Base-by-base conservation (phyloP, 2,888 invertebrate genomes). In the Drosophila koepferae region DNA sequence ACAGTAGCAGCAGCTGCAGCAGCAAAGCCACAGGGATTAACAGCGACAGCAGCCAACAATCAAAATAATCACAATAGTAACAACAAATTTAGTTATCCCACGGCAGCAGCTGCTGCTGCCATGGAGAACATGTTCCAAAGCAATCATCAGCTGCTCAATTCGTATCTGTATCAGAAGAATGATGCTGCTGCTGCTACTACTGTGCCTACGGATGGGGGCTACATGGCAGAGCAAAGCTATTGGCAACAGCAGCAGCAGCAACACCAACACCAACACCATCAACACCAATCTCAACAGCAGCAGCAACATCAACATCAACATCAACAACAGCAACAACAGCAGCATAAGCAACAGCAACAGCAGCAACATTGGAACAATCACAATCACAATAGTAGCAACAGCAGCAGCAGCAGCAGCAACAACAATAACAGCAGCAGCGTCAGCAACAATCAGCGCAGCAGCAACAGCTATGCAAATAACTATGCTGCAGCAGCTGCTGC, bases 61-160 rank as follows among this genome's bases (percentile, higher is more conserved):
- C 76, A 84, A 65, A 80, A 77, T 40, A 77, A 71, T 46, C 68
- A 74, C 72, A 85, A 63, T 70, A 85, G 54, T 51, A 73, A 66
- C 79, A 87, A 75, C 78, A 86, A 81, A 66, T 72, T 77, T 65
- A 62, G 73, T 70, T 85, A 85, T 71, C 77, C 82, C 54, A 74
- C 36, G 51, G 34, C 81, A 53, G 58, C 67, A 60, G 61, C 76
- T 36, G 74, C 85, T 44, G 53, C 53, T 40, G 76, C 70, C 60
- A 82, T 86, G 82, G 89, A 89, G 71, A 86, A 85, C 65, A 86
- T 87, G 83, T 83, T 86, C 72, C 86, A 86, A 49, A 74, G 69
- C 79, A 89, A 83, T 81, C 89, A 83, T 81, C 89, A 81, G 59
- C 64, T 87, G 53, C 71, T 86, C 12, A 86, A 86, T 34, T 87